These are phyloP conservation scores for Oreohelix idahoensis DNA, from an alignment of 1,140 invertebrate species.

Conservation along the genomic window DNA sequence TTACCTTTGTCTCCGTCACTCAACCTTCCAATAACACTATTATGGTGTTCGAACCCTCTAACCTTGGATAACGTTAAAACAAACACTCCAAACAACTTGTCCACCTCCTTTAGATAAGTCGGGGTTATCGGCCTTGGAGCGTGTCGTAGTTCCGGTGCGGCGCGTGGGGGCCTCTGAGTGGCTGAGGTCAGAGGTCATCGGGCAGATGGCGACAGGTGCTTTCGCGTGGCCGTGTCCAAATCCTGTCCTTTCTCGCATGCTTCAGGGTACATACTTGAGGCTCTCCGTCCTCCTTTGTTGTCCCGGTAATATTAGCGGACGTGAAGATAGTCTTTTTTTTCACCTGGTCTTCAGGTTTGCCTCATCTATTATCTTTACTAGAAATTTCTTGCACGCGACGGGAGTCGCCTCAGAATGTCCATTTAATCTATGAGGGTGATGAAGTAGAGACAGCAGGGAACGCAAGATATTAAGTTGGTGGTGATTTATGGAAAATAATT, in stretches of 20 bases:
- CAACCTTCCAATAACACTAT: too few species aligned
- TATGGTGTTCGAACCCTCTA: neutral
- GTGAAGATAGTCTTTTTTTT: neutral
- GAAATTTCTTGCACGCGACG: neutral
- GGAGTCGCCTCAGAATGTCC: neutral
- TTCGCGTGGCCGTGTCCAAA: slow-evolving; percentile 17
- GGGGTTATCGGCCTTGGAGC: neutral
- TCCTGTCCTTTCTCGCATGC: slow-evolving; percentile 22
- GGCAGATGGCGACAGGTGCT: slow-evolving; percentile 31
- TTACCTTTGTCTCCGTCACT: too few species aligned
- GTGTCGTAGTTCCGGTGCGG: neutral
- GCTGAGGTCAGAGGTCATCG: slow-evolving; percentile 9
- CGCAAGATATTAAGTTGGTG: too few species aligned
- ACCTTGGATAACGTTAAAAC: neutral
- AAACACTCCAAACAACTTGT: neutral
- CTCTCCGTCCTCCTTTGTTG: slow-evolving; percentile 3
- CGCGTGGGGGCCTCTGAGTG: slow-evolving; percentile 6
- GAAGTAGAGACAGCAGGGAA: neutral
- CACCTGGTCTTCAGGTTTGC: neutral
- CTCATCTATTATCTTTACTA: neutral
- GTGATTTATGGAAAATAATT: too few species aligned
- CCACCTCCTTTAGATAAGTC: neutral
- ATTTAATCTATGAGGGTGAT: neutral
- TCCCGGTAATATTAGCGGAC: slow-evolving; percentile 18
- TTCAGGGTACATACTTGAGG: slow-evolving; percentile 21